Percentiles rank a stretch among this genome's conserved stretches.
phyloP scores from a whole-genome alignment of 2,113 vertebrate species.

The Etheostoma spectabile region DNA sequence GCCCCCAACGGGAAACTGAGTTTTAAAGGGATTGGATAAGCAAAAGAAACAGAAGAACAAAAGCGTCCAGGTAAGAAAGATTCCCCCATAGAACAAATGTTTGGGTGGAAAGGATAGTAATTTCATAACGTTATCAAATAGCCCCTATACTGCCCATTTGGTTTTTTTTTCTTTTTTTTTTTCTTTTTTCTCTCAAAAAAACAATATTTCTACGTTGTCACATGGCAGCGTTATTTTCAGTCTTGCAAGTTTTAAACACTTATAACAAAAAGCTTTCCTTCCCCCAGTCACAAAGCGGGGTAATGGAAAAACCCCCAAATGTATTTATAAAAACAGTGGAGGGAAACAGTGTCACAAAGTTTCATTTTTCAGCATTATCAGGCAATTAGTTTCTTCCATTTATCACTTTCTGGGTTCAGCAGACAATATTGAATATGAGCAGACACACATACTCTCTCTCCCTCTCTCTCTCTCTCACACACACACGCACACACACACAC shows the following conservation, averaged over 20 bases:
- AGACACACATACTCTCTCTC: neutral
- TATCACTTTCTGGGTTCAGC: constrained; percentile 41
- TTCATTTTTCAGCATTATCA: constrained; percentile 54
- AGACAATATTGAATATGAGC: constrained; percentile 54
- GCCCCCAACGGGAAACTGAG: too few species aligned
- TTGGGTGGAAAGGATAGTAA: too few species aligned
- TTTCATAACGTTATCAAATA: neutral
- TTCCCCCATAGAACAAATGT: constrained; percentile 1
- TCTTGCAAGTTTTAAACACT: constrained; percentile 20
- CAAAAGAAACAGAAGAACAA: neutral
- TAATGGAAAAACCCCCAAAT: constrained; percentile 42
- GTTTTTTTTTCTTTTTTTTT: neutral
- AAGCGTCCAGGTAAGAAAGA: neutral
- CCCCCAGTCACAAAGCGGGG: constrained; percentile 22
- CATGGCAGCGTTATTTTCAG: neutral
- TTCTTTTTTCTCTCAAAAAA: neutral
- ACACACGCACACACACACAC: neutral
- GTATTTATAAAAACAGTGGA: constrained; percentile 48
- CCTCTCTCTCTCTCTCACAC: neutral
- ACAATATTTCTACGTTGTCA: neutral
- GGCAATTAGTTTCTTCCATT: constrained; percentile 62
- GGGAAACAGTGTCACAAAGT: constrained; percentile 44
- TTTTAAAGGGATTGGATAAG: too few species aligned
- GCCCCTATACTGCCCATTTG: neutral
- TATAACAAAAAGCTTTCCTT: constrained; percentile 11